A percentile compares a stretch with the other conserved stretches of the same genome.
Evolutionary conservation across 2,113 vertebrate species (phyloP).

Genomic region (Tetraodon nigroviridis): DNA sequence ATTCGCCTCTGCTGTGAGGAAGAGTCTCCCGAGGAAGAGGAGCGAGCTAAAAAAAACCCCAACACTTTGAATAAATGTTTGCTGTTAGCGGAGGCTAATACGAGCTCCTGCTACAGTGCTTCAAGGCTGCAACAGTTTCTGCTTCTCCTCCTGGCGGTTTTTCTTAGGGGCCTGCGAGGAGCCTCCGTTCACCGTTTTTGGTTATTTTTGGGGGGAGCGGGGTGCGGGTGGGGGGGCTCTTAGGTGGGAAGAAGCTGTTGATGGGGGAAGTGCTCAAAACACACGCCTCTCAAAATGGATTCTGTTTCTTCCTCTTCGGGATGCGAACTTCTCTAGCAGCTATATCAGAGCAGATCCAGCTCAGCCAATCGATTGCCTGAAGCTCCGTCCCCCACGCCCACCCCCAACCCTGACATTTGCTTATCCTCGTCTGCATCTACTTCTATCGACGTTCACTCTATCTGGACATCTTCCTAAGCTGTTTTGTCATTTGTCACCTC

Average conservation of each 20-base stretch:
- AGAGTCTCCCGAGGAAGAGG: neutral
- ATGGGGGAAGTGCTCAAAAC: conserved; percentile 13
- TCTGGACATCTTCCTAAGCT: conserved; percentile 73
- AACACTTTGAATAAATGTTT: conserved; percentile 3
- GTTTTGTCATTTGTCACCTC: conserved; percentile 72
- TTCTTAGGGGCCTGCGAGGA: conserved; percentile 35
- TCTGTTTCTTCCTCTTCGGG: conserved; percentile 6
- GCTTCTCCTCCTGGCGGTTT: conserved; percentile 4
- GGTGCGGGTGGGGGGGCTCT: conserved; percentile 1
- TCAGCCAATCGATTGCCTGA: conserved; percentile 59
- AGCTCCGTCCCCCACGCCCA: conserved; percentile 29
- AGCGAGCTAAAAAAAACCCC: too few species aligned
- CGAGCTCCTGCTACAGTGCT: neutral
- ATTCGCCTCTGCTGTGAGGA: too few species aligned
- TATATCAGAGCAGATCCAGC: conserved; percentile 61
- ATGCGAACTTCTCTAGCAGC: conserved; percentile 34
- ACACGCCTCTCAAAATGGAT: conserved; percentile 4
- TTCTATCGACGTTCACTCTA: conserved; percentile 61
- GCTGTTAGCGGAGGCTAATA: conserved; percentile 11
- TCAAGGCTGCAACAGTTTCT: conserved; percentile 13
- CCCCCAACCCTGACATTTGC: conserved; percentile 71
- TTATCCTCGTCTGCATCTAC: conserved; percentile 67
- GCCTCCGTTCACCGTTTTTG: conserved; percentile 22
- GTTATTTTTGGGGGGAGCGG: too few species aligned
- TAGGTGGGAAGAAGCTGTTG: conserved; percentile 33